Conservation (phyloP, 2,113 vertebrate genomes). For the Pristiophorus japonicus region DNA sequence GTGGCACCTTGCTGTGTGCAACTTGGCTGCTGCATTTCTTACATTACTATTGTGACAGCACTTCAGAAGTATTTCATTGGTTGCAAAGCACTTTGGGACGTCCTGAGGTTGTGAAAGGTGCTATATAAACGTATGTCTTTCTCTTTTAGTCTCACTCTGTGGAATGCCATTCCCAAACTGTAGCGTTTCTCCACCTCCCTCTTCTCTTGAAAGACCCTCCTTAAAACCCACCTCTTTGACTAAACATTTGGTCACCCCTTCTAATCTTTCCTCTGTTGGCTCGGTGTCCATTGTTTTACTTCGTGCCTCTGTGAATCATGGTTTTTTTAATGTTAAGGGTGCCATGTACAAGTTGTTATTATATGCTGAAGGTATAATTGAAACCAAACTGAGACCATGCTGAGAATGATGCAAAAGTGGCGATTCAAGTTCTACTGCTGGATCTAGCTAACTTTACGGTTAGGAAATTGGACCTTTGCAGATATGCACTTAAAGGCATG, state of each 20-base stretch:
- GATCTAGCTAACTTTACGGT: no score
- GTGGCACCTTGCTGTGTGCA: background rate
- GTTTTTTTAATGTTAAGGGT: no score
- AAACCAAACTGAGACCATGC: no score
- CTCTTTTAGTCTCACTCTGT: no score
- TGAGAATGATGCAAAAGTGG: no score
- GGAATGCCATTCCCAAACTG: background rate
- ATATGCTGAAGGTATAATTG: no score
- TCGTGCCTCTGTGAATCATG: no score
- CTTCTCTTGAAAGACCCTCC: background rate
- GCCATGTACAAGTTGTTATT: no score
- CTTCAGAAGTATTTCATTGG: background rate
- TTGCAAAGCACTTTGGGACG: background rate
- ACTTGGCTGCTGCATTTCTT: background rate
- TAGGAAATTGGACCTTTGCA: no score
- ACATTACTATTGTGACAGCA: background rate
- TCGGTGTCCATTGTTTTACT: no score
- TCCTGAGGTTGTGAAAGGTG: background rate
- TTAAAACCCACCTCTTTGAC: background rate
- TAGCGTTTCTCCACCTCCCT: background rate
- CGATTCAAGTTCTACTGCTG: no score
- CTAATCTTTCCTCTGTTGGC: background rate
- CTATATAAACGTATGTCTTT: background rate
- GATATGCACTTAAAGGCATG: no score
- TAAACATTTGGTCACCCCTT: background rate